phyloP scores from a whole-genome alignment of 2,888 invertebrate genomes.

The Eupithecia subumbrata region DNA sequence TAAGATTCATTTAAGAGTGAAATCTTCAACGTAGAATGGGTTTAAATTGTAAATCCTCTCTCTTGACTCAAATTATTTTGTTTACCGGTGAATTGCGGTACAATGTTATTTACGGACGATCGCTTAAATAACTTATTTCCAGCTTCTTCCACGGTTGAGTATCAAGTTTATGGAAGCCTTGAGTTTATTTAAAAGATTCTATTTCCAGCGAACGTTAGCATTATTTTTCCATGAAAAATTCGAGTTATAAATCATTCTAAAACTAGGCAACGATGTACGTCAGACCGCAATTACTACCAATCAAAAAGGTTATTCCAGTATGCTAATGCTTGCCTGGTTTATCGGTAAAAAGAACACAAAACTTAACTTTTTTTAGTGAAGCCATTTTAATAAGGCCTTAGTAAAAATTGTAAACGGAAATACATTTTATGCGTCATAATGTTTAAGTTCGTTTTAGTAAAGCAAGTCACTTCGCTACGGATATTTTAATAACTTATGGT shows the following conservation, averaged over 20 bases:
- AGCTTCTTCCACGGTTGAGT: background rate
- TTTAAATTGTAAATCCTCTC: background rate
- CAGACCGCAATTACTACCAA: conserved; percentile 36
- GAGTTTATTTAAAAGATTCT: conserved; percentile 4
- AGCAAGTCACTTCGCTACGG: background rate
- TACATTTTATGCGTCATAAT: background rate
- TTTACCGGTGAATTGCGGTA: background rate
- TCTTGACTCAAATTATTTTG: background rate
- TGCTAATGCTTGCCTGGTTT: background rate
- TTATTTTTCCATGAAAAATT: conserved; percentile 28
- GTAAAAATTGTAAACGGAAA: background rate
- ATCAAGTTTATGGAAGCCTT: background rate
- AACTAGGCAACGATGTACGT: conserved; percentile 40
- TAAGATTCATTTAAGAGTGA: background rate
- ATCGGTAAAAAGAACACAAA: background rate
- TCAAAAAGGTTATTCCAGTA: conserved; percentile 4
- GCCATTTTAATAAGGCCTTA: background rate
- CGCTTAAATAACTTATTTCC: background rate
- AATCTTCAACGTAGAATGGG: background rate
- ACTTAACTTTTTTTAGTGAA: background rate
- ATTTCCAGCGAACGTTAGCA: conserved; percentile 7
- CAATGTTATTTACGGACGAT: background rate
- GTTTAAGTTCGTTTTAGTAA: background rate
- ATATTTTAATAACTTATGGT: conserved; percentile 3
- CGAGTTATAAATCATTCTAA: conserved; percentile 43